Evolutionary conservation across 2,113 vertebrate genomes (phyloP), one percentile per base, ranked within the genome.

Genomic region (Mastomys coucha): DNA sequence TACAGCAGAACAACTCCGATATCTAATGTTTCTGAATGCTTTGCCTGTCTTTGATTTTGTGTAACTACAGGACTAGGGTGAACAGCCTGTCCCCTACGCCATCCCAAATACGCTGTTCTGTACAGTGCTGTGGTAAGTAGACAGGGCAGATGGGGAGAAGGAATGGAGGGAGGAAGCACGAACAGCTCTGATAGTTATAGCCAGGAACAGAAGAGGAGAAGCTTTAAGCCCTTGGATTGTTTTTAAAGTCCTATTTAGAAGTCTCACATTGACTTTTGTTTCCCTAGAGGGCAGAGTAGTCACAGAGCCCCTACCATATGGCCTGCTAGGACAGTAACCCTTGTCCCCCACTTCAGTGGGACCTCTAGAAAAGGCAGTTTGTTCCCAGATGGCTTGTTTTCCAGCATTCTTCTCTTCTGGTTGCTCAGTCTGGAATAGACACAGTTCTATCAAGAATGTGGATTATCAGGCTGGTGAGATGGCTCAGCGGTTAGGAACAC

Each of bases 21-120:
- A 60, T 84, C 91, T 53, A 53, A 8, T 94, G 94, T 96, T 94
- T 91, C n/a, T 26, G 33, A 13, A 91, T 81, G 45, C 49, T 90
- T 94, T 72, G 39, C 10, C 36, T 16, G 1, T 72, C 60, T 94
- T 85, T 87, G 70, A 53, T 22, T 91, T 72, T 39, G 14, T 11
- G 1, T 7, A 9, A 80, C 24, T 87, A 72, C 75, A 65, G 92
- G 33, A 67, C 93, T 78, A 58, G 67, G 63, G 24, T 36, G 53
- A 70, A 60, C 53, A 78, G n/a, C 36, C 2, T 36, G 7, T 73
- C 20, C n/a, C 4, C 24, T 2, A 16, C 88, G 91, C 56, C 88
- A 11, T 33, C 4, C 45, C 26, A 53, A 63, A 9, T 17, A 70
- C 7, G 39, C 33, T 5, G 7, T 88, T 69, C 49, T 76, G 31